Percentiles rank a stretch among this genome's conserved stretches.
phyloP scores from a whole-genome alignment of 2,113 vertebrate species.

The Mobula hypostoma region DNA sequence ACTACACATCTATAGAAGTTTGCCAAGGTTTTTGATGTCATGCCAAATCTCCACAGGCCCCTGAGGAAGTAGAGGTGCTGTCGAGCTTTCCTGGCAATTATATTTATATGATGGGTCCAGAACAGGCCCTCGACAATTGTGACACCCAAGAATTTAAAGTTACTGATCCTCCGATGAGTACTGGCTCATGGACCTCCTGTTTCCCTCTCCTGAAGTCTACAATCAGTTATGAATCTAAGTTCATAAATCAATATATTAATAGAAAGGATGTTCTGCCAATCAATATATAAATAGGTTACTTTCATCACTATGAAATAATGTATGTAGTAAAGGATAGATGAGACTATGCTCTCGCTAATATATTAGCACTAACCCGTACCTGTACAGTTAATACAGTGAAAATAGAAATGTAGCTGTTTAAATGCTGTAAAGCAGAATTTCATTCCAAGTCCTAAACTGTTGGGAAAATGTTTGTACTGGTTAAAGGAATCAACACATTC shows the following conservation, averaged over 20 bases:
- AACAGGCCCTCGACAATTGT: no score
- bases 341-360: background rate
- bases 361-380: background rate
- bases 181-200: no score
- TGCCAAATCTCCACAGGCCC: no score
- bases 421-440: background rate
- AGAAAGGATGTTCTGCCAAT: background rate
- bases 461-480: background rate
- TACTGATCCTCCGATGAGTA: no score
- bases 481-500: background rate
- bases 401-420: background rate
- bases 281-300: background rate
- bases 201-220: no score
- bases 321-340: background rate
- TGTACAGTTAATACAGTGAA: background rate
- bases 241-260: background rate
- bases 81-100: no score
- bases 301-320: no score
- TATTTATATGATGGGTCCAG: no score
- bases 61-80: no score
- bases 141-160: no score
- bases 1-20: no score
- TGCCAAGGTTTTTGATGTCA: no score
- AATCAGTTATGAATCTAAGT: background rate
- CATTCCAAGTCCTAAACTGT: background rate